Conservation (phyloP, 2,797 vertebrate genomes). For the Staurois parvus region DNA sequence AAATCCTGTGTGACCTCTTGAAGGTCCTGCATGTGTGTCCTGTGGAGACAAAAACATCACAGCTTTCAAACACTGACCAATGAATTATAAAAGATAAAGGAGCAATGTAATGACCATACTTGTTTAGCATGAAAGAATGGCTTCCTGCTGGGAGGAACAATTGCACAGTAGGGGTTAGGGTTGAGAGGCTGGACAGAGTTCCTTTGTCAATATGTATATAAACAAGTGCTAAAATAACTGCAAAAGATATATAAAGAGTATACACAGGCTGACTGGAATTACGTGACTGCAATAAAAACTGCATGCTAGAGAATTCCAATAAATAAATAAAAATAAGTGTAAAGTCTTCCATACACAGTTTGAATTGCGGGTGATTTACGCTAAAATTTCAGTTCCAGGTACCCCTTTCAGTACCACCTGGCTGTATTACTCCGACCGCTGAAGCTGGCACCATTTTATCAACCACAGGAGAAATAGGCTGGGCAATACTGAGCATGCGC, state of each 20-base stretch:
- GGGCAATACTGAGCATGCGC: no score
- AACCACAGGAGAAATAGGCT: no score
- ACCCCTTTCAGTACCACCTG: no score
- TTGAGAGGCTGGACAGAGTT: neutral
- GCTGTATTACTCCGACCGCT: no score
- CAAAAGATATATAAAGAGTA: neutral
- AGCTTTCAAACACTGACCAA: constrained; percentile 3
- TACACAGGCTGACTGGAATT: neutral
- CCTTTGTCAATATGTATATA: neutral
- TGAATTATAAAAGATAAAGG: constrained; percentile 2
- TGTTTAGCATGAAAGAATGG: neutral
- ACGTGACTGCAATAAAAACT: no score
- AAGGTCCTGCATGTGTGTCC: constrained; percentile 92
- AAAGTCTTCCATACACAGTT: no score
- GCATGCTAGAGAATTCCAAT: no score
- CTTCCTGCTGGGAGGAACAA: constrained; percentile 27
- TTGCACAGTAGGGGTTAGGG: neutral
- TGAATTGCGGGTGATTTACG: no score
- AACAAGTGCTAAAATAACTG: neutral
- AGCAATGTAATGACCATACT: neutral
- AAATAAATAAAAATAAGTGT: no score
- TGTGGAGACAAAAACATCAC: constrained; percentile 62
- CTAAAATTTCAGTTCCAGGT: no score
- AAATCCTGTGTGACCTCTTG: constrained; percentile 91
- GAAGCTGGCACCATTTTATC: no score